Base-by-base conservation (phyloP, 2,888 invertebrate genomes). In the Steinernema hermaphroditum region DNA sequence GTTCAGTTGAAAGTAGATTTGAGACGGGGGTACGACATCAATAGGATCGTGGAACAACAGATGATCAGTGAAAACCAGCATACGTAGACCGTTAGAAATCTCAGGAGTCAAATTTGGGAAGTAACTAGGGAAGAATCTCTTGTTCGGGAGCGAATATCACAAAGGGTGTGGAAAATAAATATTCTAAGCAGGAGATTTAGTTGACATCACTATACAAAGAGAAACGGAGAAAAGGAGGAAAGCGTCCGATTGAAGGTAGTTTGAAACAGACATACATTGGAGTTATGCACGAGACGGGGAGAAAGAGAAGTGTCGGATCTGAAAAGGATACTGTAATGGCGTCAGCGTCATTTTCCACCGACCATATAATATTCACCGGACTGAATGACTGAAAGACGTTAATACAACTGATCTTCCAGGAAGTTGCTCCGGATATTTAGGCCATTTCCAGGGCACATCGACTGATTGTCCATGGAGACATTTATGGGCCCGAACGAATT, bases 241-340 rank as follows among this genome's bases (percentile, higher is more conserved):
- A 62, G 62, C 62, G 14, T 29, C 62, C 62, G 62, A 62, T 32
- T 62, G 62, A 62, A 62, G 62, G 62, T 62, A 62, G 62, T 32
- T 62, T 62, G n/a, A 29, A 62, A 29, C 32, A 62, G 16, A 62
- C 27, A 32, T 62, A 29, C 62, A 32, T 19, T 16, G 62, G 29
- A 62, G 9, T 2, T 32, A 27, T 34, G 62, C 27, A 62, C 46
- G 12, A 62, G 62, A 32, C 62, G 22, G 32, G 32, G 32, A 32
- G 32, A 62, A 27, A 62, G 62, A 37, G 37, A 2, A 46, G 24
- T 50, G 50, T 22, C 50, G 50, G 12, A 50, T 22, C 50, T 50
- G 12, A 22, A 50, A n/a, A 22, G 2, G 46, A 19, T 12, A 37
- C 6, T 22, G 2, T 9, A 50, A 2, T 50, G n/a, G 22, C 12